phyloP scores from a whole-genome alignment of 2,888 invertebrate genomes.

The Agriopis leucophaearia region DNA sequence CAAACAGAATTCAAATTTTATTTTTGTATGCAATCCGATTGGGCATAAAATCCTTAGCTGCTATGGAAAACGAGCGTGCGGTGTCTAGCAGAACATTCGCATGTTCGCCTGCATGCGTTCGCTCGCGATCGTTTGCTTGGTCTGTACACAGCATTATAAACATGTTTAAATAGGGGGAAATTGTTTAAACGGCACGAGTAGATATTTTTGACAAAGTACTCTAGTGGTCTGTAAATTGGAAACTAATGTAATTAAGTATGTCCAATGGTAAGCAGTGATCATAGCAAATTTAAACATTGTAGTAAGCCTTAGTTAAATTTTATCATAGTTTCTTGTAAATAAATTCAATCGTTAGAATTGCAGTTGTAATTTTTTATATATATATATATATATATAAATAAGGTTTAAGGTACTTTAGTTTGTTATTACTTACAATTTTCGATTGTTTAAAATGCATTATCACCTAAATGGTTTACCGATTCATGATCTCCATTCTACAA shows the following conservation, averaged over 20 bases:
- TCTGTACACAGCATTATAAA: neutral
- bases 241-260: too few species aligned
- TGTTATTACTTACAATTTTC: neutral
- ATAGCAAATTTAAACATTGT: constrained; percentile 23
- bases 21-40: too few species aligned
- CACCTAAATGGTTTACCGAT: too few species aligned
- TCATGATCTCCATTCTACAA: too few species aligned
- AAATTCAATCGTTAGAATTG: constrained; percentile 9
- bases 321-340: constrained; percentile 25
- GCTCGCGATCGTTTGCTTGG: too few species aligned
- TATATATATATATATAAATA: constrained; percentile 13
- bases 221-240: constrained; percentile 2
- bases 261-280: constrained; percentile 14
- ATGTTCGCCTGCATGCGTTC: too few species aligned
- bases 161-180: neutral
- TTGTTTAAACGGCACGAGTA: neutral
- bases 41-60: too few species aligned
- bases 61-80: too few species aligned
- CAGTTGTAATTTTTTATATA: constrained; percentile 25
- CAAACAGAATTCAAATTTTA: too few species aligned
- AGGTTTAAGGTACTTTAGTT: neutral
- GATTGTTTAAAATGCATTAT: too few species aligned
- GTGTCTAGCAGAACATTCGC: too few species aligned
- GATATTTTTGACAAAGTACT: constrained; percentile 10
- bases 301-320: constrained; percentile 27